Percentiles rank a stretch among this genome's conserved stretches.
phyloP scores from a whole-genome alignment of 2,888 invertebrate species.

The Uropetala carovei region DNA sequence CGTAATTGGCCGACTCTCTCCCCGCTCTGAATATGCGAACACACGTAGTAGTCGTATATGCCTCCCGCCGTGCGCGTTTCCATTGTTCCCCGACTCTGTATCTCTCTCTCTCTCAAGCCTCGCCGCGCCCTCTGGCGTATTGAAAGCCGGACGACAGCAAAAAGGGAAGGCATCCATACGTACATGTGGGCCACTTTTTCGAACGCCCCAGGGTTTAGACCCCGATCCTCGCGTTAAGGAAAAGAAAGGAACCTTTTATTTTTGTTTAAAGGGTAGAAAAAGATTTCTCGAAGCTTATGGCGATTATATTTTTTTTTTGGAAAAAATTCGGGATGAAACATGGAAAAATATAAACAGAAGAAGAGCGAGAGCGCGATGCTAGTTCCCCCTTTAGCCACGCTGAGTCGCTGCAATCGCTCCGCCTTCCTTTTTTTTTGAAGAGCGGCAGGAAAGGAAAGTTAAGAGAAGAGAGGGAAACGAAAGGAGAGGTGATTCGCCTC shows the following conservation, averaged over 20 bases:
- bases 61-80: background rate
- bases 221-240: background rate
- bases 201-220: conserved; percentile 23
- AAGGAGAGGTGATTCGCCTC: conserved; percentile 42
- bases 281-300: conserved; percentile 33
- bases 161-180: conserved; percentile 18
- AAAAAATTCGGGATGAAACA: conserved; percentile 9
- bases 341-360: conserved; percentile 30
- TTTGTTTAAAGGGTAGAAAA: conserved; percentile 38
- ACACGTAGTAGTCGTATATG: background rate
- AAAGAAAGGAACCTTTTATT: conserved; percentile 42
- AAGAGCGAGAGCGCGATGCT: conserved; percentile 50
- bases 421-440: conserved; percentile 39
- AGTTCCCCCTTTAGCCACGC: conserved; percentile 30
- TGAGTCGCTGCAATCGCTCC: conserved; percentile 34
- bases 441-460: conserved; percentile 31
- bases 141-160: conserved; percentile 12
- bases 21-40: too few relatives aligned
- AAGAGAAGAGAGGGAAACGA: background rate
- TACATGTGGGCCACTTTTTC: conserved; percentile 59
- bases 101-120: conserved; percentile 15
- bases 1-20: too few relatives aligned
- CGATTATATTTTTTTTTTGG: background rate
- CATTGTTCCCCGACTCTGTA: background rate
- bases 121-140: conserved; percentile 41